Evolutionary conservation across 2,797 vertebrate species (phyloP).

Genomic region (Sebastes ruberrimus): DNA sequence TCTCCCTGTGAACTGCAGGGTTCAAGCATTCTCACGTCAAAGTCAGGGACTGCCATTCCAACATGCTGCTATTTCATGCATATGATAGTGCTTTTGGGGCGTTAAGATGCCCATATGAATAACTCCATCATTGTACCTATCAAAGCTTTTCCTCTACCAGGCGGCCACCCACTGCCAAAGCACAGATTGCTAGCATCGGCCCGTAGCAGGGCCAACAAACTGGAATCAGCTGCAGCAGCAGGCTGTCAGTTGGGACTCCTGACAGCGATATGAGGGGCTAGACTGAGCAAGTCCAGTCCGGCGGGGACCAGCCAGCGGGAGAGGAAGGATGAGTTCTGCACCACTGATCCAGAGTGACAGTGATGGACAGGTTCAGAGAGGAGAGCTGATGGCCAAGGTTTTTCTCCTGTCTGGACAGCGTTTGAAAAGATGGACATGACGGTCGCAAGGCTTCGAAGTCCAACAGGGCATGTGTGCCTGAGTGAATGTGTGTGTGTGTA

Average conservation of each 20-base stretch:
- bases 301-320: slow-evolving; percentile 76
- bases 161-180: slow-evolving; percentile 70
- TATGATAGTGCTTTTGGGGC: slow-evolving; percentile 47
- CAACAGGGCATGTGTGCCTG: slow-evolving; percentile 61
- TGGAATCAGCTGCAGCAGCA: slow-evolving; percentile 78
- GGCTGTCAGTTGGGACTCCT: slow-evolving; percentile 75
- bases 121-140: slow-evolving; percentile 67
- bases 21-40: slow-evolving; percentile 57
- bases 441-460: slow-evolving; percentile 74
- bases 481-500: slow-evolving; percentile 20
- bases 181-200: slow-evolving; percentile 73
- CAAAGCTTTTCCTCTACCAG: slow-evolving; percentile 59
- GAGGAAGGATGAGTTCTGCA: slow-evolving; percentile 82
- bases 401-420: slow-evolving; percentile 78
- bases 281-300: slow-evolving; percentile 72
- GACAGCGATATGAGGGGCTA: slow-evolving; percentile 80
- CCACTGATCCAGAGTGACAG: slow-evolving; percentile 82
- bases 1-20: slow-evolving; percentile 57
- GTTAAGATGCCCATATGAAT: slow-evolving; percentile 65
- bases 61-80: slow-evolving; percentile 46
- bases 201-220: slow-evolving; percentile 70
- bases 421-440: slow-evolving; percentile 82
- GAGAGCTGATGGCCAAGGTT: slow-evolving; percentile 80
- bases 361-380: slow-evolving; percentile 85
- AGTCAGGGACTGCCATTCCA: slow-evolving; percentile 54